phyloP scores from a whole-genome alignment of 1,140 invertebrate genomes.

The Solenopsis invicta region DNA sequence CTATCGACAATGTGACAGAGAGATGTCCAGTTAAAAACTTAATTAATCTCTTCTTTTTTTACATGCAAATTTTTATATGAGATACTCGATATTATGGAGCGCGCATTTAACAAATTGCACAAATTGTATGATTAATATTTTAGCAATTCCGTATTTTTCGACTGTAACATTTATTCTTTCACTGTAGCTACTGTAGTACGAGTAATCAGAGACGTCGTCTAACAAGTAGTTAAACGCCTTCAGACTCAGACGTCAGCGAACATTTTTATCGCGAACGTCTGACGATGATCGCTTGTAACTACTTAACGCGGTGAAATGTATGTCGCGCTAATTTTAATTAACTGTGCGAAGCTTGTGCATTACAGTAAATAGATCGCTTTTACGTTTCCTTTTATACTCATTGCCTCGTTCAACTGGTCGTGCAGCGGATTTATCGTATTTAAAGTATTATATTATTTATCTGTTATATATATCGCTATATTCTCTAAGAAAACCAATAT shows the following conservation, averaged over 20 bases:
- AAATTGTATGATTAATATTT: slow-evolving; percentile 3
- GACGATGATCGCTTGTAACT: slow-evolving; percentile 53
- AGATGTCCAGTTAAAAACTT: neutral
- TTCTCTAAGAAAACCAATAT: neutral
- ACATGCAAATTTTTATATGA: neutral
- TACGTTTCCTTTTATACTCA: neutral
- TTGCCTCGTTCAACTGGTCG: neutral
- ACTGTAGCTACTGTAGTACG: neutral
- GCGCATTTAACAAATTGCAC: slow-evolving; percentile 29
- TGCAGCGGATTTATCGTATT: neutral
- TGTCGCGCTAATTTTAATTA: neutral
- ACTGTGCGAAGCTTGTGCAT: neutral
- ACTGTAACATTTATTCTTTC: neutral
- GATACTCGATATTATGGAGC: neutral
- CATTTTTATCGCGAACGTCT: slow-evolving; percentile 52
- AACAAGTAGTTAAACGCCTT: slow-evolving; percentile 63
- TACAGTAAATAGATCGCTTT: neutral
- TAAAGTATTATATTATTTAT: neutral
- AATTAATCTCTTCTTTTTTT: neutral
- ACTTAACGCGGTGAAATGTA: slow-evolving; percentile 28
- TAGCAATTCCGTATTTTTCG: neutral
- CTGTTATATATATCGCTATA: neutral
- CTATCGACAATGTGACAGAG: neutral
- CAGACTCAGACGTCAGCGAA: slow-evolving; percentile 60
- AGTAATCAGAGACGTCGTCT: slow-evolving; percentile 3